Evolutionary conservation across 2,113 vertebrate genomes (phyloP).

Genomic region (Manacus vitellinus): DNA sequence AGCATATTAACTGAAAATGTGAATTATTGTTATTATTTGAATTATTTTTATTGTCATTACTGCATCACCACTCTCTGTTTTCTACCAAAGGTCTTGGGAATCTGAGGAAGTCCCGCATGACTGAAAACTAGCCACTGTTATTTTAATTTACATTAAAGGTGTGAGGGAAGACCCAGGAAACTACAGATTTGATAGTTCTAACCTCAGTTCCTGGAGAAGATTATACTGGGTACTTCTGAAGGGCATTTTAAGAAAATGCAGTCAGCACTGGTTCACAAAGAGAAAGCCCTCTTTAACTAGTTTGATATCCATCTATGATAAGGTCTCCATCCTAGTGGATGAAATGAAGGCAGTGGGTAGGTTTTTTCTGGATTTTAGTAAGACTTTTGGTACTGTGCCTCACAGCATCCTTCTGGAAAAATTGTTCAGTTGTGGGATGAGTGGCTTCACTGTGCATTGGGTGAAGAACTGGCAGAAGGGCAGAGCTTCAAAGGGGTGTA

Average conservation of each 20-base stretch:
- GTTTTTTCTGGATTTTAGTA: not conserved
- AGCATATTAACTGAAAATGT: not conserved
- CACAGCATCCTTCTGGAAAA: not conserved
- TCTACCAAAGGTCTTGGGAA: not conserved
- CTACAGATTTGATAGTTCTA: not conserved
- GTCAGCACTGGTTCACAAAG: not conserved
- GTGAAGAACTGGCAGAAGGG: not conserved
- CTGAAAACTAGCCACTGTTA: not conserved
- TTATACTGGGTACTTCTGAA: not conserved
- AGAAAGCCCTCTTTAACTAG: not conserved
- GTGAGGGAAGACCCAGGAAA: not conserved
- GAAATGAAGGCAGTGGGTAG: not conserved
- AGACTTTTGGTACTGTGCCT: not conserved
- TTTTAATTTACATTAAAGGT: not conserved
- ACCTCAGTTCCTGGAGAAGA: not conserved
- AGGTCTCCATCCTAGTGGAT: not conserved
- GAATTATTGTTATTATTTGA: not conserved
- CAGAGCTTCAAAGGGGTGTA: not conserved
- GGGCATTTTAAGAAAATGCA: not conserved
- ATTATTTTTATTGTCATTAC: not conserved
- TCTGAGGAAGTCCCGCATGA: not conserved
- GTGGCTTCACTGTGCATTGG: rapidly evolving
- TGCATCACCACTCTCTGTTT: not conserved
- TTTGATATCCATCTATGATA: not conserved
- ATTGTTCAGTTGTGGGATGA: not conserved